Base-by-base conservation (phyloP, 1,140 invertebrate species). In the Amphibalanus amphitrite region DNA sequence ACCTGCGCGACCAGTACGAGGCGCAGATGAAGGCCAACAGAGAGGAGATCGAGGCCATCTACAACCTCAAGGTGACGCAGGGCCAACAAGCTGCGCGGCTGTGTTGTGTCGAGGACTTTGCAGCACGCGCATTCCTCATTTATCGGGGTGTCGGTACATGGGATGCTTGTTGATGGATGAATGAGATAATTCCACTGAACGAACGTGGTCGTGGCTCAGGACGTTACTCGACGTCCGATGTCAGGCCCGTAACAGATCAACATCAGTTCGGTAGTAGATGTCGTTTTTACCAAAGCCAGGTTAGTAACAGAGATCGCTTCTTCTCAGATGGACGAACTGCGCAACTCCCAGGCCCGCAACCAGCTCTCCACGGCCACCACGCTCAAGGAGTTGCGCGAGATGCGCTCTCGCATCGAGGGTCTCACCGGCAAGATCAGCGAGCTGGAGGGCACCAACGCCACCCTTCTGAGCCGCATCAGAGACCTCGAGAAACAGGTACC, bases 1-100 rank as follows among this genome's bases (percentile, higher is more conserved):
- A 95, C 73, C 82, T 98, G 65, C 86, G 97, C 29, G 90, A 90
- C 69, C 91, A 98, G 75, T 96, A 96, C 80, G 95, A 98, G 78
- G 86, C 83, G 67, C 91, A 96, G 76, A 89, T 97, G 82, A 86
- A 87, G 73, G 85, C 84, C 38, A 95, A 94, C 77, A 87, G 93
- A 30, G 88, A 90, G 28, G 95, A 98, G 78, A 88, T 93, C 75
- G 91, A 92, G 76, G 77, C 84, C 28, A 81, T 94, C 0, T 95
- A 93, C 80, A 90, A 94, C 77, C 87, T 85, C 70, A 93, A 93
- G 82, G 78, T 80, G 72, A 38, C n/a, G n/a, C n/a, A n/a, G n/a
- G n/a, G n/a, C n/a, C n/a, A n/a, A n/a, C n/a, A n/a, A n/a, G n/a
- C n/a, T n/a, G n/a, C n/a, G n/a, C n/a, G n/a, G n/a, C n/a, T n/a